These are phyloP conservation scores for Cygnus buccinator DNA, from an alignment of 2,113 vertebrate genomes.

Conservation along the genomic window DNA sequence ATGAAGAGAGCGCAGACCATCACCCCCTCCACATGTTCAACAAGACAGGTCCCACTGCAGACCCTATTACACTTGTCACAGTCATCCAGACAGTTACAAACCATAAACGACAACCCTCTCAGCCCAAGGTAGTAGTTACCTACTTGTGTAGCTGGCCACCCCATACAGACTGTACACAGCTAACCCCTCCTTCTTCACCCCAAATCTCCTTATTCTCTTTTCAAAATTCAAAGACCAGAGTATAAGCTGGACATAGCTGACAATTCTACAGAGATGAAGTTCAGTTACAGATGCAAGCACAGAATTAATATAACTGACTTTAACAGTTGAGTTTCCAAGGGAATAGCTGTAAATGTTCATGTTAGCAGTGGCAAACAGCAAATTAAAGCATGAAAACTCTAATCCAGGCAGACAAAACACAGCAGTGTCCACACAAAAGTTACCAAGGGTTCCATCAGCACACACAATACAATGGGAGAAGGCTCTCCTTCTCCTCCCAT, in stretches of 20 bases:
- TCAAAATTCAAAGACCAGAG: neutral
- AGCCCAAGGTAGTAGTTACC: neutral
- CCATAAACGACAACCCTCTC: neutral
- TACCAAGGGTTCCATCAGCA: neutral
- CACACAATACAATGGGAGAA: fast-evolving
- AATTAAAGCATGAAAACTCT: neutral
- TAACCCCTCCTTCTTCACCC: neutral
- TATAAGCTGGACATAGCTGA: neutral
- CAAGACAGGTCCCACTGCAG: neutral
- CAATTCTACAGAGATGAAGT: neutral
- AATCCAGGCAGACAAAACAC: neutral
- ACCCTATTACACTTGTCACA: neutral
- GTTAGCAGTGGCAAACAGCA: neutral
- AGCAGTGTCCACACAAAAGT: neutral
- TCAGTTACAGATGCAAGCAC: neutral
- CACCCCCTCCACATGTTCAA: neutral
- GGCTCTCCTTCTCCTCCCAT: neutral
- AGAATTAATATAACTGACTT: neutral
- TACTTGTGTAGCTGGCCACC: neutral
- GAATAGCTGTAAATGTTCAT: neutral
- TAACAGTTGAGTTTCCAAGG: neutral
- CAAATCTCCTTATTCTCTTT: neutral
- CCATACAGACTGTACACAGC: neutral
- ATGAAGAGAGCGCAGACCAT: neutral
- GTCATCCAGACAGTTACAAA: neutral